phyloP scores from a whole-genome alignment of 2,113 vertebrate species.

The Pachycephala philippinensis region DNA sequence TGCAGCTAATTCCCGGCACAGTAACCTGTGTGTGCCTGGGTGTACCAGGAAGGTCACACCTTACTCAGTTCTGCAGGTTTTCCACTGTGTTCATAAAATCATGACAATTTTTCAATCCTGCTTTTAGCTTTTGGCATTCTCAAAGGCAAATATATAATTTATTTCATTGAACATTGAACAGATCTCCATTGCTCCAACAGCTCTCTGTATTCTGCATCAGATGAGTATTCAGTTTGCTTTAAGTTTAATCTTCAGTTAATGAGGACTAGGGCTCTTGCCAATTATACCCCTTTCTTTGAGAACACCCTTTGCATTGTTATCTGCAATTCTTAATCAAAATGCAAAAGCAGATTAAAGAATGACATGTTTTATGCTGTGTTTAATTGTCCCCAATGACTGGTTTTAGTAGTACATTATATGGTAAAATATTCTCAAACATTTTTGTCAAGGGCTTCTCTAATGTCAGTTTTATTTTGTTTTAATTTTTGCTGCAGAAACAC shows the following conservation, averaged over 20 bases:
- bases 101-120: not conserved
- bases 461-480: conserved; percentile 31
- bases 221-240: not conserved
- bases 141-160: not conserved
- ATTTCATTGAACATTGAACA: not conserved
- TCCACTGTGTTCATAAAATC: not conserved
- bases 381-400: not conserved
- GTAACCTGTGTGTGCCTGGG: not conserved
- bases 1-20: not conserved
- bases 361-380: not conserved
- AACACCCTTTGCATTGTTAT: conserved; percentile 10
- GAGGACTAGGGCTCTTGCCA: conserved; percentile 14
- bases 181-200: not conserved
- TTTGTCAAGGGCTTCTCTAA: conserved; percentile 8
- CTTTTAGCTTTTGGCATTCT: not conserved
- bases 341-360: conserved; percentile 35
- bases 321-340: conserved; percentile 49
- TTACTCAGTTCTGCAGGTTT: not conserved
- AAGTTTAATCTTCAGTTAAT: conserved; percentile 29
- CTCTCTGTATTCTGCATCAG: not conserved
- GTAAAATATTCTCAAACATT: conserved; percentile 37
- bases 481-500: conserved; percentile 5
- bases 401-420: not conserved
- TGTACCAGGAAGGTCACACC: not conserved
- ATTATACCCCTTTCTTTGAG: conserved; percentile 29